Evolutionary conservation across 2,888 invertebrate species (phyloP), one percentile per base, ranked within the genome.

Genomic region (Eugnorisma glareosa): DNA sequence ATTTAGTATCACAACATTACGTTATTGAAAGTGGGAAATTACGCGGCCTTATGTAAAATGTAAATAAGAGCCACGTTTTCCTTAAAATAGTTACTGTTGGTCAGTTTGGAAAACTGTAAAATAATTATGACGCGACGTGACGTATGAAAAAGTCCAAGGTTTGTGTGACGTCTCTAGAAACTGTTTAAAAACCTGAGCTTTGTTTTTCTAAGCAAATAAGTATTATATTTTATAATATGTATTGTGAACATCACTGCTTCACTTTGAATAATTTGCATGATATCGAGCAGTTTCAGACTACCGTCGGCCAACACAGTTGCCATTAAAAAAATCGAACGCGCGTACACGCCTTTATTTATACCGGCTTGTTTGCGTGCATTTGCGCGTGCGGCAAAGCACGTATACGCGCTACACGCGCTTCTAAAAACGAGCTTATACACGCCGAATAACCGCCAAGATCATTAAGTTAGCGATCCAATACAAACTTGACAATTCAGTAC

Each of bases 51-150:
- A 73, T 61, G n/a, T 68, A 18, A 66, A 82, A 54, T 18, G 15
- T 45, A 73, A 71, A 66, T 75, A 67, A 74, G 51, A 61, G 15
- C 18, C 21, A 81, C 3, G 57, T 70, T 82, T 85, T 85, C 82
- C 82, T 77, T 73, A 54, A 75, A 80, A 75, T 75, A 69, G 24
- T 37, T 28, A 66, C 40, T 31, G 48, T 81, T 43, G 24, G n/a
- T 73, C 57, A 40, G 68, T 72, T 79, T 24, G 79, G 43, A 67
- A 83, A 79, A 68, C 54, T 51, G n/a, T 5, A 8, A 64, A 51
- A 43, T 11, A 28, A 28, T 10, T 43, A 76, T 63, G 61, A 67
- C 31, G 43, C 35, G 0, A 0, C 3, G n/a, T 82, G 61, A 82
- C 51, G 77, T 67, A 1, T 13, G n/a, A 31, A 54, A 80, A 73